These are phyloP conservation scores for Drosophila pandora DNA, from an alignment of 1,140 invertebrate genomes.

Conservation along the genomic window DNA sequence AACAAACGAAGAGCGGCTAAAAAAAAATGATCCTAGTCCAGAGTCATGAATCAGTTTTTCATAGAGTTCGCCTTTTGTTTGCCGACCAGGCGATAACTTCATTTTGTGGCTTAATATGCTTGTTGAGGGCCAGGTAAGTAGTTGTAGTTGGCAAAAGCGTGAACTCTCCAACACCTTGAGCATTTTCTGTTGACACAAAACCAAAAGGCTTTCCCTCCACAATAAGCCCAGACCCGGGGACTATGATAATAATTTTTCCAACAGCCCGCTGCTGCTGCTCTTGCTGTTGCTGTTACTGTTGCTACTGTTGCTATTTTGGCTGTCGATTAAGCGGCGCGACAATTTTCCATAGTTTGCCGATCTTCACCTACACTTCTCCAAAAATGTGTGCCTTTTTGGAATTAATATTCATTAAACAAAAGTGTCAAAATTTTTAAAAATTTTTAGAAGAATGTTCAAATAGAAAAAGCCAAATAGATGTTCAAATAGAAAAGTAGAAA, in stretches of 20 bases:
- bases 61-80: conserved; percentile 70
- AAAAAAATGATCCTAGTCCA: conserved; percentile 44
- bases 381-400: background rate
- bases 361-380: conserved; percentile 3
- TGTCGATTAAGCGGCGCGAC: conserved; percentile 78
- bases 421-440: no score
- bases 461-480: no score
- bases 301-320: conserved; percentile 30
- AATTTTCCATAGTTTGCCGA: conserved; percentile 70
- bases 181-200: conserved; percentile 75
- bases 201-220: conserved; percentile 52
- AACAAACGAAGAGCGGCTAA: conserved; percentile 24
- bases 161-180: conserved; percentile 78
- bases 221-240: conserved; percentile 23
- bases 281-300: conserved; percentile 12
- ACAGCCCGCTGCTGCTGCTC: conserved; percentile 39
- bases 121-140: conserved; percentile 75
- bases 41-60: conserved; percentile 80
- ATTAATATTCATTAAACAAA: no score
- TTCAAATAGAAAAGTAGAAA: no score
- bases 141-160: conserved; percentile 74
- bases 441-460: background rate
- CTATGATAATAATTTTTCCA: conserved; percentile 78
- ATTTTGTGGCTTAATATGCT: conserved; percentile 81
- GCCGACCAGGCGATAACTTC: conserved; percentile 69